Base-by-base conservation (phyloP, 2,113 vertebrate species). In the Dicrurus megarhynchus region DNA sequence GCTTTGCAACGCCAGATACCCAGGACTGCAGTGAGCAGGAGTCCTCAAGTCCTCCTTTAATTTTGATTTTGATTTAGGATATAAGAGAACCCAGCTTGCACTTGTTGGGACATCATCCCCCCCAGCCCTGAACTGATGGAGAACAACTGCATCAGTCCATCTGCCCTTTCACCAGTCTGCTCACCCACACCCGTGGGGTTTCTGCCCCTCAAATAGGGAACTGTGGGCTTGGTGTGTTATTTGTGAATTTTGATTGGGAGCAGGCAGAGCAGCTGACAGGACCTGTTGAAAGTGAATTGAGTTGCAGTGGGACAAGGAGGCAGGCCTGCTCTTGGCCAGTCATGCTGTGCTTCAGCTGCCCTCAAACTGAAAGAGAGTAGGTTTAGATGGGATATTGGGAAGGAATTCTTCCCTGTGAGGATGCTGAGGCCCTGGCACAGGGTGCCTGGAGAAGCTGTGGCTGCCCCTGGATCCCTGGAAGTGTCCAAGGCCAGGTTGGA, bases 401-500 rank as follows among this genome's bases (percentile, higher is more conserved):
- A 35, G 26, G 19, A 41, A 84, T 63, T 28, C 0, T 20, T 16
- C 13, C 10, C 3, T 56, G 8, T 11, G 22, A 77, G 35, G 10
- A 35, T 28, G 47, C 0, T 0, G 0, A 61, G 60, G 11, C n/a
- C 37, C 28, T 47, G 24, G 53, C 26, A 42, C 47, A 55, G 53
- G 9, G 0, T 61, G 7, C 17, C 12, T 63, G 55, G 63, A 83
- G 70, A 9, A 69, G n/a, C 22, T 84, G 56, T 42, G 79, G 30
- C 35, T 77, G 41, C 26, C 6, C 63, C 41, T 49, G 42, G 42
- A 61, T 42, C 79, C 49, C 30, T 83, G 35, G 26, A 2, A 76
- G 8, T 49, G 21, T 1, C 35, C 56, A 42, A 77, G 49, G 4
- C 4, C 71, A 42, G 55, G 10, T 0, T 49, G 41, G 47, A 49